Conservation (phyloP, 2,888 invertebrate genomes). For the Callyntrura sp. region DNA sequence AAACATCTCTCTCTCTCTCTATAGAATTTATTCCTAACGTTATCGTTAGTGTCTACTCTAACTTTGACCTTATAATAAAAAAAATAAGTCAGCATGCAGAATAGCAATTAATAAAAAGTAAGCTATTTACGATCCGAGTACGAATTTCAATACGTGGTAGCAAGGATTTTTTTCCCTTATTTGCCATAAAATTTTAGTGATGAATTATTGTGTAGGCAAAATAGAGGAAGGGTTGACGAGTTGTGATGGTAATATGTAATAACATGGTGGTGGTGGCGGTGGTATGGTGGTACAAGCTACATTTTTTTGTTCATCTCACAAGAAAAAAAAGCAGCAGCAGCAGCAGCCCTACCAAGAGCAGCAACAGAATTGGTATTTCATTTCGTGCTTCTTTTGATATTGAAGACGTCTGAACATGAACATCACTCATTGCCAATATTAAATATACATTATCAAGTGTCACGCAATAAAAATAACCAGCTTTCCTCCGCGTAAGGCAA, state of each 20-base stretch:
- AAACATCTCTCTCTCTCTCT: not conserved
- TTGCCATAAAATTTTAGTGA: constrained; percentile 45
- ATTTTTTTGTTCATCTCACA: not conserved
- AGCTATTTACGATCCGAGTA: not conserved
- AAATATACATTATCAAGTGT: constrained; percentile 25
- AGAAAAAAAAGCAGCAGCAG: not conserved
- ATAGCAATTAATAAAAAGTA: constrained; percentile 26
- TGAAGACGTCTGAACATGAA: not conserved
- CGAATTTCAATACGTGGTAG: constrained; percentile 16
- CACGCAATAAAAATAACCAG: constrained; percentile 37
- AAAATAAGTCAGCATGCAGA: constrained; percentile 35
- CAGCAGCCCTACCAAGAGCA: not conserved
- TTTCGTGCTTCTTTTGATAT: constrained; percentile 37
- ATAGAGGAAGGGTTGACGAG: constrained; percentile 38
- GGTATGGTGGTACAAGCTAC: not conserved
- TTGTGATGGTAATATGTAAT: not conserved
- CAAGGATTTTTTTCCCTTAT: constrained; percentile 19
- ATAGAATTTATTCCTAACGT: not conserved
- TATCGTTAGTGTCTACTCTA: constrained; percentile 3
- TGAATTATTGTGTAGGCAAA: constrained; percentile 24
- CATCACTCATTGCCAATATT: constrained; percentile 14
- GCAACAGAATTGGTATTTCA: not conserved
- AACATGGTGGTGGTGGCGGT: not conserved
- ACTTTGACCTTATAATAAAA: constrained; percentile 19
- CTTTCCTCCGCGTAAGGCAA: constrained; percentile 17